Percentiles rank a stretch among this genome's conserved stretches.
These are phyloP conservation scores for Phylloscopus whistleri DNA, from an alignment of 2,113 vertebrate genomes.

Conservation along the genomic window DNA sequence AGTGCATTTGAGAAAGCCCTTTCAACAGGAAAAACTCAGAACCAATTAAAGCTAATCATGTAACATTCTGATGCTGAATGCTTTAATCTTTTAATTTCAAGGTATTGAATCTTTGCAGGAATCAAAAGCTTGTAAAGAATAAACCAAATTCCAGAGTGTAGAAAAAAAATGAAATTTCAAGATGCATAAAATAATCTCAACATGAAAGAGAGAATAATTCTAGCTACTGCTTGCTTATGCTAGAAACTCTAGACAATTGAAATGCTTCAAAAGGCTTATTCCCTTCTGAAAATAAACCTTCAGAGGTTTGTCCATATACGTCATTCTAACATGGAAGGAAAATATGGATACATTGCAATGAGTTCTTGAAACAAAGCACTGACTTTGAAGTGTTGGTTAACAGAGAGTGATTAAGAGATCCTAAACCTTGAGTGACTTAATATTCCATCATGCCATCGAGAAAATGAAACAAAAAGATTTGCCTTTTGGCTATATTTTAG, in stretches of 20 bases:
- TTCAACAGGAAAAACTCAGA: neutral
- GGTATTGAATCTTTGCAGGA: neutral
- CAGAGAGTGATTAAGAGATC: neutral
- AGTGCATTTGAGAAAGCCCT: neutral
- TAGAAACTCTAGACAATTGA: neutral
- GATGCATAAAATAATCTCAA: neutral
- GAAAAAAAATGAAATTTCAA: neutral
- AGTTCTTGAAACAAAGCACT: neutral
- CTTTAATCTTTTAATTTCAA: constrained; percentile 22
- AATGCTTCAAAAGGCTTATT: neutral
- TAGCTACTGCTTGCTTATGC: neutral
- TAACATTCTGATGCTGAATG: neutral
- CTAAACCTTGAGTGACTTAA: neutral
- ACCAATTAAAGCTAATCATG: neutral
- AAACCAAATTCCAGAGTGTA: neutral
- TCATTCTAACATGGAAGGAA: neutral
- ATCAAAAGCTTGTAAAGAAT: neutral
- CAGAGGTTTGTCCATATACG: neutral
- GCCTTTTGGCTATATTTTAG: neutral
- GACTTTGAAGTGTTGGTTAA: neutral
- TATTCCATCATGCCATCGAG: neutral
- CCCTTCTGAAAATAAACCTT: neutral
- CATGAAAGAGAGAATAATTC: neutral
- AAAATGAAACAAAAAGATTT: neutral
- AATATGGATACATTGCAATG: neutral